Conservation (phyloP, 2,888 invertebrate species). For the Epinotia brunnichana region DNA sequence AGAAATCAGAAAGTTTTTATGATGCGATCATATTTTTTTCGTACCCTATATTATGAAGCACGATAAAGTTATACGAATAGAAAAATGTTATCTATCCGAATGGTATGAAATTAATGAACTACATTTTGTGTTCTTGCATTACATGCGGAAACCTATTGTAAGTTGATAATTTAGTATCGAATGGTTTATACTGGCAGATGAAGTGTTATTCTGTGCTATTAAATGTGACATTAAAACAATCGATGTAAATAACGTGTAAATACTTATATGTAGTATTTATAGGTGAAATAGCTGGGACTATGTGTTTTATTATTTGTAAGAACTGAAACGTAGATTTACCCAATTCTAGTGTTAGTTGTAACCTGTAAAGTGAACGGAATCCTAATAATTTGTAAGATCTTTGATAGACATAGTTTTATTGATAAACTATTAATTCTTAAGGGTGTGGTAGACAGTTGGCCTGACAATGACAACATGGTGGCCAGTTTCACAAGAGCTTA, state of each 20-base stretch:
- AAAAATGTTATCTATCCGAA: background rate
- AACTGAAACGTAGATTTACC: constrained; percentile 57
- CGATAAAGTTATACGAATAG: background rate
- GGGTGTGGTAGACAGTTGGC: background rate
- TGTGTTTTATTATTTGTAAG: constrained; percentile 50
- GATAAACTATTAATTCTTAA: background rate
- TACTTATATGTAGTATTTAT: constrained; percentile 40
- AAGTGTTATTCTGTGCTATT: background rate
- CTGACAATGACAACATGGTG: background rate
- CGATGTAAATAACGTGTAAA: constrained; percentile 44
- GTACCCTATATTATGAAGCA: background rate
- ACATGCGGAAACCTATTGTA: background rate
- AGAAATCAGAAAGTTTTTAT: background rate
- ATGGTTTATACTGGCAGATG: background rate
- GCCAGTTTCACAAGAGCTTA: background rate
- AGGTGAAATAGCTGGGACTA: constrained; percentile 37
- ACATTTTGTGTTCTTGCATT: no score
- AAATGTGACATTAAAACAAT: constrained; percentile 16
- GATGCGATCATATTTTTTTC: background rate
- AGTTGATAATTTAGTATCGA: background rate
- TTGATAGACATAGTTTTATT: constrained; percentile 56
- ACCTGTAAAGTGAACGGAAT: constrained; percentile 69
- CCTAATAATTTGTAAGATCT: constrained; percentile 75
- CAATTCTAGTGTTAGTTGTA: constrained; percentile 61
- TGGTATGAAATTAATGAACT: background rate